These are phyloP conservation scores for Drosophila cracens DNA, from an alignment of 2,888 invertebrate species.

Conservation along the genomic window DNA sequence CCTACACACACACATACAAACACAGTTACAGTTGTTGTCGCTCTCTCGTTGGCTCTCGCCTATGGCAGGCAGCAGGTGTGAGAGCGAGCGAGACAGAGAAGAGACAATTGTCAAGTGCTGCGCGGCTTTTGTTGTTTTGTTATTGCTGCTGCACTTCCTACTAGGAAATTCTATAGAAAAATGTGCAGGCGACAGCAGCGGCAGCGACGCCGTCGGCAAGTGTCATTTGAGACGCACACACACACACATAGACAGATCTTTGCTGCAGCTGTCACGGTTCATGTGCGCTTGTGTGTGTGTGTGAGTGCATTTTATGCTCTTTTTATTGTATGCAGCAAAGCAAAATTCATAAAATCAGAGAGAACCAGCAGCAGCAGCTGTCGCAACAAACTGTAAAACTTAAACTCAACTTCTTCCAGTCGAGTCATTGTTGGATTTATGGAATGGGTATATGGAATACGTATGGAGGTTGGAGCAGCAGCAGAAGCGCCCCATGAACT, in stretches of 20 bases:
- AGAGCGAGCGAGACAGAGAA: conserved; percentile 52
- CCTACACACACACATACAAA: conserved; percentile 28
- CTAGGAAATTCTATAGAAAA: conserved; percentile 72
- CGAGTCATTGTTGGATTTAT: conserved; percentile 9
- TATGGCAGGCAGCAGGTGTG: conserved; percentile 51
- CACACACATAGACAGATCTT: conserved; percentile 34
- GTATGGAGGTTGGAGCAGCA: conserved; percentile 1
- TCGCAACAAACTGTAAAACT: conserved; percentile 52
- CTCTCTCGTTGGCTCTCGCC: conserved; percentile 22
- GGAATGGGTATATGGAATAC: background rate
- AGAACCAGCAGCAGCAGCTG: conserved; percentile 27
- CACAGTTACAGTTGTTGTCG: conserved; percentile 2
- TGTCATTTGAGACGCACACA: conserved; percentile 74
- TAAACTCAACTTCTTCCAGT: conserved; percentile 29
- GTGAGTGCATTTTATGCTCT: conserved; percentile 66
- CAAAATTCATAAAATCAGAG: conserved; percentile 65
- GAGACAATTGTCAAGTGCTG: conserved; percentile 69
- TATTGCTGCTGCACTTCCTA: conserved; percentile 68
- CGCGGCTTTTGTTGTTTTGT: conserved; percentile 3
- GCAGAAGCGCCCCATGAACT: conserved; percentile 59
- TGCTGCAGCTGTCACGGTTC: conserved; percentile 52
- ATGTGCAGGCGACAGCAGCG: conserved; percentile 51
- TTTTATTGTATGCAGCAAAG: conserved; percentile 59
- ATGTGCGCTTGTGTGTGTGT: conserved; percentile 23
- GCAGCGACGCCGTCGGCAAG: conserved; percentile 63